Percentiles rank a stretch among this genome's conserved stretches.
Evolutionary conservation across 2,888 invertebrate species (phyloP).

Genomic region (Habroteleia sp.): DNA sequence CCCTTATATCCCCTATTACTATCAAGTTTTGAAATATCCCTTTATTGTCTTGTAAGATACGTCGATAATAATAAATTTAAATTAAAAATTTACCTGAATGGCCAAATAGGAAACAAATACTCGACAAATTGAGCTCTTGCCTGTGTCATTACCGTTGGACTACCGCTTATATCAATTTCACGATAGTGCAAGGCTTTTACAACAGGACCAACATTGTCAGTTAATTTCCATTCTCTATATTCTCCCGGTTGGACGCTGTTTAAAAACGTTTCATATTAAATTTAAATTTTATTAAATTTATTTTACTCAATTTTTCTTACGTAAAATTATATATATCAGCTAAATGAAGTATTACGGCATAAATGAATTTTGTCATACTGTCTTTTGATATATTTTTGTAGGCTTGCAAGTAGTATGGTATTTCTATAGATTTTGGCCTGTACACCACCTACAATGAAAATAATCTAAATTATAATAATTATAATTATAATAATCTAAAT

Average conservation of each 20-base stretch:
- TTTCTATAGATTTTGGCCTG: conserved; percentile 8
- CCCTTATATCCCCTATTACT: no score
- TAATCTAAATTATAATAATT: no score
- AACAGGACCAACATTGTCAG: conserved; percentile 56
- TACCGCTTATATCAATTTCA: conserved; percentile 47
- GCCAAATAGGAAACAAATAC: conserved; percentile 42
- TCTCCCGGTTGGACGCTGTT: conserved; percentile 35
- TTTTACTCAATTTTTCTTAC: conserved; percentile 47
- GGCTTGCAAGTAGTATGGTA: conserved; percentile 28
- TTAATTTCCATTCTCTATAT: conserved; percentile 39
- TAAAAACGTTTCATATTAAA: no score
- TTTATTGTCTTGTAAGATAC: no score
- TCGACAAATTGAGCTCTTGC: conserved; percentile 33
- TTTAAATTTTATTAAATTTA: background rate
- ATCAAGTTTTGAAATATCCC: no score
- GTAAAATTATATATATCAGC: conserved; percentile 67
- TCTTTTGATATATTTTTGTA: conserved; percentile 49
- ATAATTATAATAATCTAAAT: no score
- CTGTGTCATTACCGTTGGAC: conserved; percentile 51
- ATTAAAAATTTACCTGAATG: conserved; percentile 38
- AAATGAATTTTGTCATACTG: conserved; percentile 53
- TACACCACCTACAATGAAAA: conserved; percentile 39
- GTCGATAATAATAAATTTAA: background rate
- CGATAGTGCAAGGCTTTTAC: conserved; percentile 32
- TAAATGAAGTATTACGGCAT: conserved; percentile 55